Conservation (phyloP, 2,113 vertebrate genomes). For the Andinoacara biseriatus region DNA sequence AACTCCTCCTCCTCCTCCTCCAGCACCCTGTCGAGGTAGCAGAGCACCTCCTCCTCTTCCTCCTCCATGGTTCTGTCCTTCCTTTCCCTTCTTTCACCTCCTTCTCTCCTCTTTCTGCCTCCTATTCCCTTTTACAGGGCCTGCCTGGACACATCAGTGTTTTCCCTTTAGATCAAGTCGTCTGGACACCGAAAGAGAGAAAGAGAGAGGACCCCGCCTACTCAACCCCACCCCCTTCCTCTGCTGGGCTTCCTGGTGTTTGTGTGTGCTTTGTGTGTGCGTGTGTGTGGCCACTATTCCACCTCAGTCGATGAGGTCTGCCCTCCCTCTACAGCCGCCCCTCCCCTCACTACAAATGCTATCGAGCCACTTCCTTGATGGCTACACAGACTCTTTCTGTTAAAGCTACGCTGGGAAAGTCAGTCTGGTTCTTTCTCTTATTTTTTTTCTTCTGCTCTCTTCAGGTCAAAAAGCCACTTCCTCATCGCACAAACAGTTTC, state of each 20-base stretch:
- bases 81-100: constrained; percentile 6
- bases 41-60: constrained; percentile 89
- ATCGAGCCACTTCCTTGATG: constrained; percentile 67
- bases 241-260: constrained; percentile 76
- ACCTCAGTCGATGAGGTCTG: constrained; percentile 70
- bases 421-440: constrained; percentile 11
- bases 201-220: constrained; percentile 69
- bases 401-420: not conserved
- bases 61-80: constrained; percentile 74
- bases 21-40: constrained; percentile 93
- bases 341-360: constrained; percentile 64
- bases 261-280: constrained; percentile 22
- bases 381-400: constrained; percentile 19
- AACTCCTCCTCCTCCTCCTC: constrained; percentile 86
- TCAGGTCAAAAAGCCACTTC: constrained; percentile 41
- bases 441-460: constrained; percentile 26
- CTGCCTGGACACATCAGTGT: constrained; percentile 68
- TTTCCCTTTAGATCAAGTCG: constrained; percentile 66
- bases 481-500: constrained; percentile 20
- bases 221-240: constrained; percentile 77
- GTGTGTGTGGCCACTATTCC: constrained; percentile 56
- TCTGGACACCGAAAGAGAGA: constrained; percentile 65
- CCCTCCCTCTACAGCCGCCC: constrained; percentile 57
- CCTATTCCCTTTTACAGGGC: constrained; percentile 46
- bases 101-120: constrained; percentile 44